Conservation (phyloP, 2,113 vertebrate species). For the Thamnophis sirtalis region DNA sequence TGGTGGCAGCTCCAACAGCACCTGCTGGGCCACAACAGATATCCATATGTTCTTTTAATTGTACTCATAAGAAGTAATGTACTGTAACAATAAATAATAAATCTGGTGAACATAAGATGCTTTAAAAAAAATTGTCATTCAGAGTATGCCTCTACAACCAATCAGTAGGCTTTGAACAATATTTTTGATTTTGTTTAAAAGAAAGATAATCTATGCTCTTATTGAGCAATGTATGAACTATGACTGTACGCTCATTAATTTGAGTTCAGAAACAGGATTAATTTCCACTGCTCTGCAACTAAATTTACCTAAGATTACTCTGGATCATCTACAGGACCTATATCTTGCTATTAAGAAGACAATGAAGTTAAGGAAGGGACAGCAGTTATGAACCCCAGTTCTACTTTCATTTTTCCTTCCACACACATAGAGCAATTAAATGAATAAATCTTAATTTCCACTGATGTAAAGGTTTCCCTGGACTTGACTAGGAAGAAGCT, state of each 20-base stretch:
- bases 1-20: too few relatives aligned
- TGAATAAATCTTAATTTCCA: not conserved
- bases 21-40: too few relatives aligned
- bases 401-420: not conserved
- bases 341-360: not conserved
- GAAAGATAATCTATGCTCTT: not conserved
- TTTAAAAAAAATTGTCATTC: not conserved
- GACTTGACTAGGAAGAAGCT: not conserved
- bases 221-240: not conserved
- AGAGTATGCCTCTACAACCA: too few relatives aligned
- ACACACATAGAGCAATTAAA: not conserved
- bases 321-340: not conserved
- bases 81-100: not conserved
- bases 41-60: not conserved
- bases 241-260: not conserved
- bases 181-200: not conserved
- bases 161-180: not conserved
- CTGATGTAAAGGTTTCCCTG: not conserved
- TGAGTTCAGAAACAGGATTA: not conserved
- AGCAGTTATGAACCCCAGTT: not conserved
- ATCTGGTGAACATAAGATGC: not conserved
- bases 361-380: not conserved
- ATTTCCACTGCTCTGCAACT: not conserved
- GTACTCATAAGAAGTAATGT: not conserved
- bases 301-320: not conserved